Evolutionary conservation across 2,888 invertebrate species (phyloP).

Genomic region (Lathronympha strigana): DNA sequence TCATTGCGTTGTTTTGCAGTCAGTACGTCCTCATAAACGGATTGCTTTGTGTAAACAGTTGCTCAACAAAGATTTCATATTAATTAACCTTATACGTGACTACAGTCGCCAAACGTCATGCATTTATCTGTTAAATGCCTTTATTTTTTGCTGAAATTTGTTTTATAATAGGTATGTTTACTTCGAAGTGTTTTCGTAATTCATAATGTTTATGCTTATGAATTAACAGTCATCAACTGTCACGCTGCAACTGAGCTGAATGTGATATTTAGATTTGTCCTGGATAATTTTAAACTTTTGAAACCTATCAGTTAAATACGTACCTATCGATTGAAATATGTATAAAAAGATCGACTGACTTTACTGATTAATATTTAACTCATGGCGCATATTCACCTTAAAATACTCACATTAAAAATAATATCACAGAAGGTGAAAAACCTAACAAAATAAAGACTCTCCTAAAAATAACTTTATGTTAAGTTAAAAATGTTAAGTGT

Average conservation of each 20-base stretch:
- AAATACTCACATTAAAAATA: neutral
- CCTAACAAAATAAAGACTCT: conserved; percentile 48
- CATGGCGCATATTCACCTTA: neutral
- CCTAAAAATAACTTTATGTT: conserved; percentile 51
- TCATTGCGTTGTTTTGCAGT: conserved; percentile 31
- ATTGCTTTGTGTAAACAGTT: conserved; percentile 50
- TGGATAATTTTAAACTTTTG: no score
- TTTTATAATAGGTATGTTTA: neutral
- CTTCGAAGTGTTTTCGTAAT: no score
- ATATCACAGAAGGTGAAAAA: conserved; percentile 39
- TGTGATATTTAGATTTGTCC: no score
- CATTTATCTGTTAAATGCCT: neutral
- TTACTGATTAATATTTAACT: neutral
- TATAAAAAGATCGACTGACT: no score
- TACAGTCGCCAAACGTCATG: conserved; percentile 1
- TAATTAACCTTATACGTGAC: conserved; percentile 36
- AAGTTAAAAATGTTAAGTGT: conserved; percentile 51
- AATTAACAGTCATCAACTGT: no score
- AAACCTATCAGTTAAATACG: no score
- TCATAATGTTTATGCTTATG: no score
- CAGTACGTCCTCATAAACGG: conserved; percentile 30
- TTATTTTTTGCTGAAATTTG: neutral
- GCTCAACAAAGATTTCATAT: conserved; percentile 48
- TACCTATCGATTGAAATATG: no score
- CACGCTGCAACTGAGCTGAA: no score